A percentile compares a stretch with the other conserved stretches of the same genome.
Conservation (phyloP, 2,797 vertebrate species). For the Alcedo atthis region DNA sequence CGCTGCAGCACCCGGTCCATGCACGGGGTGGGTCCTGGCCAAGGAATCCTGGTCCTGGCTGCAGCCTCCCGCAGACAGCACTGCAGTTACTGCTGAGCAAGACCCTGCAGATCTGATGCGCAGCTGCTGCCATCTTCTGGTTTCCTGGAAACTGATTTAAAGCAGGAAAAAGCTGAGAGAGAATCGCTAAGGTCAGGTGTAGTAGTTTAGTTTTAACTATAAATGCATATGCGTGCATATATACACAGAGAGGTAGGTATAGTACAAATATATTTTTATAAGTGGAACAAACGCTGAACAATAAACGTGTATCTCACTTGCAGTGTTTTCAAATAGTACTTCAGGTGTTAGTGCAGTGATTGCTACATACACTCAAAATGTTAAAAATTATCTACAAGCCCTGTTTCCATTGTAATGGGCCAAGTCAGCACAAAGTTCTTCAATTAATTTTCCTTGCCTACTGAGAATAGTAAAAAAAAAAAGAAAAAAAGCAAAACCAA, state of each 20-base stretch:
- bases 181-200: too few relatives aligned
- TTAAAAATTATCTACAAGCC: not conserved
- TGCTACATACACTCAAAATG: not conserved
- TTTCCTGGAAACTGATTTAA: fast-evolving
- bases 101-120: not conserved
- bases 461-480: not conserved
- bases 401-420: not conserved
- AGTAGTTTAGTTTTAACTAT: not conserved
- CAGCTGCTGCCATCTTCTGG: conserved; percentile 60
- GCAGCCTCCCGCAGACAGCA: not conserved
- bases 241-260: fast-evolving
- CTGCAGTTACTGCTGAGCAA: fast-evolving
- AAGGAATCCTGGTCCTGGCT: fast-evolving
- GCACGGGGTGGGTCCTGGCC: not conserved
- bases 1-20: not conserved
- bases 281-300: not conserved
- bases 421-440: not conserved
- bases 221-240: not conserved
- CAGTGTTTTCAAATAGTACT: not conserved
- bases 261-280: fast-evolving
- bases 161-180: not conserved
- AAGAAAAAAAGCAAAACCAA: too few relatives aligned
- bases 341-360: not conserved
- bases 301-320: not conserved
- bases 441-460: not conserved